Base-by-base conservation (phyloP, 2,888 invertebrate genomes). In the Meghimatium bilineatum region DNA sequence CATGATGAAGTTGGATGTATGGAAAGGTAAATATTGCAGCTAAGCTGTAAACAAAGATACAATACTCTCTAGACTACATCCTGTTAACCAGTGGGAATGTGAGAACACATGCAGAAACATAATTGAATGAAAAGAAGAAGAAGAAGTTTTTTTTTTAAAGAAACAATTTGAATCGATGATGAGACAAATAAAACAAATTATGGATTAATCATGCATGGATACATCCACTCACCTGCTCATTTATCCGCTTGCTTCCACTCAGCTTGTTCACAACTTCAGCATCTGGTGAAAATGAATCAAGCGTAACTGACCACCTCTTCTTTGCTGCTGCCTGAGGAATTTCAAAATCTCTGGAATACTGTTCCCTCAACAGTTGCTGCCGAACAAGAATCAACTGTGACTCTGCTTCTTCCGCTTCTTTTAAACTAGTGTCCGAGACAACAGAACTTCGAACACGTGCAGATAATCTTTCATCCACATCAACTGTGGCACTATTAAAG, bases 281-380 rank as follows among this genome's bases (percentile, higher is more conserved):
- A 10, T 71, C 23, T 0, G 90, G 86, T 29, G 87, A 88, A 83
- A 85, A 88, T 12, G 87, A 81, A 20, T 86, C 84, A 3, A 87
- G 72, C 1, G 88, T 89, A 36, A 90, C 89, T 38, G 89, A 88
- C 89, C 89, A 89, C 17, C 82, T 84, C 75, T 88, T 88, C 69
- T 88, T 81, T 49, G 17, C 80, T 74, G 49, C 23, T 38, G 29
- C 49, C 44, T 29, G 34, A 20, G 71, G 67, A 26, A 91, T 87
- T 84, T 90, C 90, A 85, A 89, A 92, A 80, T 92, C 92, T 52
- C 91, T 84, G 26, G 88, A 86, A 86, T 91, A 92, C 26, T 88
- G 86, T 38, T 89, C 88, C 14, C 85, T 87, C 76, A 89, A 88
- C n/a, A 90, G 88, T 84, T 90, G 90, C 10, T 89, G 86, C 14